Base-by-base conservation (phyloP, 2,888 invertebrate species). In the Drosophila setosimentum region DNA sequence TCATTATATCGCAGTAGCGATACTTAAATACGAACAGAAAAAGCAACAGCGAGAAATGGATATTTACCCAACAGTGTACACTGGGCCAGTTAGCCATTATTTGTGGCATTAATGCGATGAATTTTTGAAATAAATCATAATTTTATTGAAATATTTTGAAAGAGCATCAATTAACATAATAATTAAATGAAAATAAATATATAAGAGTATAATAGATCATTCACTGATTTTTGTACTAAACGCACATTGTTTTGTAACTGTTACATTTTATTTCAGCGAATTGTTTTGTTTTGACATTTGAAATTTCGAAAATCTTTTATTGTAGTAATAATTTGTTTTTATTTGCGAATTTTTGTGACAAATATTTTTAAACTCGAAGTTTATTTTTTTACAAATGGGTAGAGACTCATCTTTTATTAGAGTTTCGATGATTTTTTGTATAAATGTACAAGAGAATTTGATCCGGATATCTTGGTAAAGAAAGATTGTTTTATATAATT, bases 1-100 rank as follows among this genome's bases (percentile, higher is more conserved):
- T 82, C 82, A 82, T 80, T 82, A 80, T 82, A 67, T 49, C 29
- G 67, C 76, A 37, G 72, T 50, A 10, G 59, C 67, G 55, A 61
- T 76, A 76, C 78, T 80, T 78, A 64, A 76, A 64, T 35, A 21
- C 64, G 62, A 33, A 59, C 57, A 59, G 58, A 35, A 29, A 54
- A n/a, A 32, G n/a, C 54, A 27, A 27, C 50, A n/a, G 37, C 42
- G 21, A 68, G 18, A 33, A 42, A 37, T 49, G 16, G n/a, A 59
- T 63, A 63, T 49, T 70, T 53, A 57, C 59, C 29, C 62, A 55
- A 48, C 49, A 55, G 24, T 13, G 21, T 29, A 27, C 27, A 33
- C 40, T 45, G 45, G 45, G 16, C 16, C 4, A 16, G 8, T 11
- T 24, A 7, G 2, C 8, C 3, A 8, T 13, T 45, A 2, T 45